Conservation (phyloP, 2,113 vertebrate genomes). For the Petromus typicus region DNA sequence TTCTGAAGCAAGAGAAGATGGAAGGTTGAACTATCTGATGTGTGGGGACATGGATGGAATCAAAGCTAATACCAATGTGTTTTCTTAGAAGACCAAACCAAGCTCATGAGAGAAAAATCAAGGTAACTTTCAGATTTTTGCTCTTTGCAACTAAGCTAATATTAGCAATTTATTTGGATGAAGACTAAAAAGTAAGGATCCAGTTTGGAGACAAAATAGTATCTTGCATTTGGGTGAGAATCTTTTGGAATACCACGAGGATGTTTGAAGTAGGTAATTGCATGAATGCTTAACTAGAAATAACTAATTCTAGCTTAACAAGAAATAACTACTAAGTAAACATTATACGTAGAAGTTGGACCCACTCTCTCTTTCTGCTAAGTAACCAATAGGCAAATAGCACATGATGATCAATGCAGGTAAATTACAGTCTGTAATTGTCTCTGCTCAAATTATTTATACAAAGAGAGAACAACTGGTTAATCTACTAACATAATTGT, state of each 20-base stretch:
- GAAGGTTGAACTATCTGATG: fast-evolving
- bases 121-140: background rate
- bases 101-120: background rate
- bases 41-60: background rate
- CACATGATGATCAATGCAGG: background rate
- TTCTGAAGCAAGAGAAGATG: background rate
- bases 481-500: background rate
- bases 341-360: background rate
- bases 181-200: background rate
- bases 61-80: too few relatives aligned
- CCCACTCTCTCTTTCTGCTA: background rate
- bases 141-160: background rate
- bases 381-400: background rate
- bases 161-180: background rate
- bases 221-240: background rate
- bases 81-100: too few relatives aligned
- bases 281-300: background rate
- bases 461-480: background rate
- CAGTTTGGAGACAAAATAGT: background rate
- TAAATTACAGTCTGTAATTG: background rate
- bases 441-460: background rate
- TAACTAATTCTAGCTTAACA: background rate
- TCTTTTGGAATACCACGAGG: background rate
- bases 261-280: too few relatives aligned
- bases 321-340: background rate